Base-by-base conservation (phyloP, 2,888 invertebrate genomes). In the Leptura quadrifasciata region DNA sequence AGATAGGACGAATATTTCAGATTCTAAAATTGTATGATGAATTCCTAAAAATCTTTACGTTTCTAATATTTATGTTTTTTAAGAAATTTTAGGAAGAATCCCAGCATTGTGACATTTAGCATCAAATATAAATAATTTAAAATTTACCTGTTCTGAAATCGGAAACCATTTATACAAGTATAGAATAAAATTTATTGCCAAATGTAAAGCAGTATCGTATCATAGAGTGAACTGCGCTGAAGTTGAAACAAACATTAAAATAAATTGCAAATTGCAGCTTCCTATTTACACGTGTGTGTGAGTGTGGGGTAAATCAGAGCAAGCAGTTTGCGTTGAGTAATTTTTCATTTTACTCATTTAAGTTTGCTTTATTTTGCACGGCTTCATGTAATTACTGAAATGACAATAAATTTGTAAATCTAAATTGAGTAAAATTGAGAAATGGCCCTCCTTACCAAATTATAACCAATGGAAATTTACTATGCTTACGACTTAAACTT, bases 221-320 rank as follows among this genome's bases (percentile, higher is more conserved):
- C 57, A 57, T 47, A 71, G 65, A 27, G 58, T 52, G 61, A 58
- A 70, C 47, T 75, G 54, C 75, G 70, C 55, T 70, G 58, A 71
- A 57, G 58, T 24, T 24, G 58, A 64, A 60, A 18, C 70, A 47
- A 75, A 63, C 75, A 70, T 63, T 75, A 63, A 75, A 75, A 75
- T 75, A 70, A 70, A 75, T 75, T 70, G 70, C 70, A 70, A 71
- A 75, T 70, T 74, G 74, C 70, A 75, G 61, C 75, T 75, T 70
- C 70, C 70, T 64, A 39, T 61, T 70, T 70, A 52, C 75, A 75
- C 75, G 70, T 71, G 75, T 71, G 75, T 47, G 35, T 18, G 21
- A 2, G 0, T 31, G 27, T 75, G 58, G 75, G 75, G 75, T 60
- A 17, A 68, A 58, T 17, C 15, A 17, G 75, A 15, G 64, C 67